phyloP scores from a whole-genome alignment of 2,888 invertebrate genomes.

The Gisinianus flammeolus region DNA sequence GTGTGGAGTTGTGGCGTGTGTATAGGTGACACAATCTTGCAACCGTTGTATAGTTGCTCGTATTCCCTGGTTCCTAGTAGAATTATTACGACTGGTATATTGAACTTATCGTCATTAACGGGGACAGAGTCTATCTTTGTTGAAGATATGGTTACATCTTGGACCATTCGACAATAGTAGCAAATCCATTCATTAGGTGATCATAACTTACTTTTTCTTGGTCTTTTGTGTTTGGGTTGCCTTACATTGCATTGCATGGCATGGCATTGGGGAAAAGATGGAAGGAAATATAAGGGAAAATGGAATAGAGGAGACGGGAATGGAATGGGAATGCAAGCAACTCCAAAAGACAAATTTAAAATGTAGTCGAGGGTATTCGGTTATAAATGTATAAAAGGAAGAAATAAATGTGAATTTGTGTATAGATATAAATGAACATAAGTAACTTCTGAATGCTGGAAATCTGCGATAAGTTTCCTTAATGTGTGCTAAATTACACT shows the following conservation, averaged over 20 bases:
- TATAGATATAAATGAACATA: background rate
- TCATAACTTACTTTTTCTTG: constrained; percentile 19
- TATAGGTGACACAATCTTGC: background rate
- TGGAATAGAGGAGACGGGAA: background rate
- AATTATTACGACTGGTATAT: constrained; percentile 34
- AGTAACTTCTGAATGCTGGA: constrained; percentile 46
- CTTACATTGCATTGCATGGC: background rate
- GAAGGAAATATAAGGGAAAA: background rate
- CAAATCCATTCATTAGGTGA: constrained; percentile 8
- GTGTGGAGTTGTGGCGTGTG: background rate
- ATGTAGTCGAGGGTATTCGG: background rate
- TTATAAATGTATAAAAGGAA: background rate
- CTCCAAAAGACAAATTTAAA: background rate
- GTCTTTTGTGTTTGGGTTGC: background rate
- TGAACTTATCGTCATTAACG: constrained; percentile 42
- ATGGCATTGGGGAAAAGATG: constrained; percentile 22
- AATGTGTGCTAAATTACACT: constrained; percentile 57
- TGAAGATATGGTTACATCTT: background rate
- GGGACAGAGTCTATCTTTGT: constrained; percentile 3
- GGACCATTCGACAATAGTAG: background rate
- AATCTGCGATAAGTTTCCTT: constrained; percentile 57
- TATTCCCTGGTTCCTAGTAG: background rate
- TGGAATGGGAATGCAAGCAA: background rate
- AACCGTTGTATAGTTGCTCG: background rate
- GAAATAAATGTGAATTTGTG: constrained; percentile 9